Evolutionary conservation across 2,113 vertebrate species (phyloP).

Genomic region (Otus sunia): DNA sequence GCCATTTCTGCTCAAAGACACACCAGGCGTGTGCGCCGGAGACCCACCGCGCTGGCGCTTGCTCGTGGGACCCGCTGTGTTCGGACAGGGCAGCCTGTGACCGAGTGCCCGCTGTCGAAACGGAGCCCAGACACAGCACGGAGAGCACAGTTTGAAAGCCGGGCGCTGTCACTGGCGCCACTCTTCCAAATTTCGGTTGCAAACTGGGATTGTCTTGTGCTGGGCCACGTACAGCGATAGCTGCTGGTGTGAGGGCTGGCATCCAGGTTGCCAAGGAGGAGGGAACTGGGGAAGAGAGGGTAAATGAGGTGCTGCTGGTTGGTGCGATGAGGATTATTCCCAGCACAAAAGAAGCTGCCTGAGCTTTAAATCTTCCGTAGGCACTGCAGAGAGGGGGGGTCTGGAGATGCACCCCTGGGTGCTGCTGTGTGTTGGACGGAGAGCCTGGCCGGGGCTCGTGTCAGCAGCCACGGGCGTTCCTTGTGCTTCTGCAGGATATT

Average conservation of each 20-base stretch:
- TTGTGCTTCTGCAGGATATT: background rate
- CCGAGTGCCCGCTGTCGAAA: background rate
- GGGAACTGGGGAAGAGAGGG: background rate
- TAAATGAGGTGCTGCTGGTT: background rate
- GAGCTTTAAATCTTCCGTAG: background rate
- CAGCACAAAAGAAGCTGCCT: background rate
- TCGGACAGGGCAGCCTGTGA: background rate
- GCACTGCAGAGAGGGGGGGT: background rate
- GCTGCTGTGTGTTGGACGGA: background rate
- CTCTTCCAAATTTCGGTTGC: background rate
- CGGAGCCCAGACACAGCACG: accelerated
- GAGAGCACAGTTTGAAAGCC: background rate
- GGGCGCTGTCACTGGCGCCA: accelerated
- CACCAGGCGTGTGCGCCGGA: background rate
- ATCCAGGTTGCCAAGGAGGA: background rate
- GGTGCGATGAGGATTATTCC: background rate
- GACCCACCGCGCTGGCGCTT: background rate
- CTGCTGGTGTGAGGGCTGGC: accelerated
- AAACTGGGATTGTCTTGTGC: accelerated
- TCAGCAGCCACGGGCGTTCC: accelerated
- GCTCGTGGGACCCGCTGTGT: background rate
- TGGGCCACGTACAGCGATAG: background rate
- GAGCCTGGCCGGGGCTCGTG: background rate
- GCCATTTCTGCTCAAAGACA: background rate
- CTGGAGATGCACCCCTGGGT: background rate